These are phyloP conservation scores for Drosophila arawakana DNA, from an alignment of 1,140 invertebrate species.

Conservation along the genomic window DNA sequence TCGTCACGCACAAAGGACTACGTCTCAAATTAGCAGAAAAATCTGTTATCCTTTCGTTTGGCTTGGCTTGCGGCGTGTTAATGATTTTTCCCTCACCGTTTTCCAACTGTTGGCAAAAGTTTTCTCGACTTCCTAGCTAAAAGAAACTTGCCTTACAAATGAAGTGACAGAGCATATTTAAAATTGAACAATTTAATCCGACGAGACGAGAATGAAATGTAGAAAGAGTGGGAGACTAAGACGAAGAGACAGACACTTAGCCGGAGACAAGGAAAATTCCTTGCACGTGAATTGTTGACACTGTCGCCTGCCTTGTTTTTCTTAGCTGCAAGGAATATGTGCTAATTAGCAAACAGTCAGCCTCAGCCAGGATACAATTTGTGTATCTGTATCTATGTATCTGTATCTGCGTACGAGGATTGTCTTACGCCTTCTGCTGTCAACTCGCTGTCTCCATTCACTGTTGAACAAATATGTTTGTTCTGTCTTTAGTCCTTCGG, in stretches of 20 bases:
- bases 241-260: background rate
- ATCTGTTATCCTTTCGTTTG: slow-evolving; percentile 84
- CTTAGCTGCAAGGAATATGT: slow-evolving; percentile 75
- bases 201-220: slow-evolving; percentile 44
- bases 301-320: slow-evolving; percentile 60
- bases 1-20: slow-evolving; percentile 83
- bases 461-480: slow-evolving; percentile 76
- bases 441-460: slow-evolving; percentile 36
- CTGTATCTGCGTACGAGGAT: slow-evolving; percentile 35
- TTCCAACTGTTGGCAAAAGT: slow-evolving; percentile 33
- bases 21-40: slow-evolving; percentile 84
- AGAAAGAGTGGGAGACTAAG: background rate
- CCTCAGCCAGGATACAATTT: slow-evolving; percentile 32
- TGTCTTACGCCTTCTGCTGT: slow-evolving; percentile 32
- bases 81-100: slow-evolving; percentile 72
- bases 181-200: slow-evolving; percentile 84
- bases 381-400: slow-evolving; percentile 9
- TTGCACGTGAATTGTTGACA: slow-evolving; percentile 77
- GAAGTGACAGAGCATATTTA: slow-evolving; percentile 84
- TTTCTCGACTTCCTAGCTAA: slow-evolving; percentile 25
- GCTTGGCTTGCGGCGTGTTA: slow-evolving; percentile 84
- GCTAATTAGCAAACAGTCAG: slow-evolving; percentile 80
- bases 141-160: slow-evolving; percentile 65
- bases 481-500: slow-evolving; percentile 43
- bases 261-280: slow-evolving; percentile 2